These are phyloP conservation scores for Motacilla alba DNA, from an alignment of 2,113 vertebrate species.

Conservation along the genomic window DNA sequence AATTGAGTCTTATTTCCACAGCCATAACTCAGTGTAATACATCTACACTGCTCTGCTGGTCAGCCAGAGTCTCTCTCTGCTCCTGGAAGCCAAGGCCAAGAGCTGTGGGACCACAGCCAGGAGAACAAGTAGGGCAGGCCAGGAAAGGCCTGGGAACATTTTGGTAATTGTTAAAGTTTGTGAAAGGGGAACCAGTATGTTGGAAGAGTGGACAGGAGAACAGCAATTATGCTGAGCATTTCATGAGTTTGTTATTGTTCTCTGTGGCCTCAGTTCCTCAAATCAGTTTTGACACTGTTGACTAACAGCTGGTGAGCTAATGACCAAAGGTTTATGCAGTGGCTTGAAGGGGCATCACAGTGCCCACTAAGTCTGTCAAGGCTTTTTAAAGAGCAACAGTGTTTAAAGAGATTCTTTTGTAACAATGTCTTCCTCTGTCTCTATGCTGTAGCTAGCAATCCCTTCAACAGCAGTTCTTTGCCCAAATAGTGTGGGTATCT, in stretches of 20 bases:
- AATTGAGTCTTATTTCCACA: background rate
- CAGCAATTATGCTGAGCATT: background rate
- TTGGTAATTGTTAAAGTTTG: background rate
- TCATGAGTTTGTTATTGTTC: background rate
- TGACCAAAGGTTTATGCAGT: background rate
- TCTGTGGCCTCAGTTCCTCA: background rate
- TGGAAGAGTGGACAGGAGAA: background rate
- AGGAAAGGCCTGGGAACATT: conserved; percentile 11
- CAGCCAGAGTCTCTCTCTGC: background rate
- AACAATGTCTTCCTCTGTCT: background rate
- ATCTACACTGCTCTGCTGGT: background rate
- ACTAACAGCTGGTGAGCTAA: background rate
- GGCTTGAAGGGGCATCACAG: background rate
- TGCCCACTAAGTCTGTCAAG: background rate
- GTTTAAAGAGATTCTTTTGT: background rate
- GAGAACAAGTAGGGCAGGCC: conserved; percentile 1
- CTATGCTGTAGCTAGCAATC: background rate
- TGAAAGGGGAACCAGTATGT: background rate
- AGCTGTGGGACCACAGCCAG: background rate
- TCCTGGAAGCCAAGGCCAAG: background rate
- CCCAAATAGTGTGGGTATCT: background rate
- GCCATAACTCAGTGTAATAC: background rate
- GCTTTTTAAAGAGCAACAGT: background rate
- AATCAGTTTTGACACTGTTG: background rate
- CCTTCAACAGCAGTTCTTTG: background rate